These are phyloP conservation scores for Phocoena phocoena DNA, from an alignment of 2,113 vertebrate species.

Conservation along the genomic window DNA sequence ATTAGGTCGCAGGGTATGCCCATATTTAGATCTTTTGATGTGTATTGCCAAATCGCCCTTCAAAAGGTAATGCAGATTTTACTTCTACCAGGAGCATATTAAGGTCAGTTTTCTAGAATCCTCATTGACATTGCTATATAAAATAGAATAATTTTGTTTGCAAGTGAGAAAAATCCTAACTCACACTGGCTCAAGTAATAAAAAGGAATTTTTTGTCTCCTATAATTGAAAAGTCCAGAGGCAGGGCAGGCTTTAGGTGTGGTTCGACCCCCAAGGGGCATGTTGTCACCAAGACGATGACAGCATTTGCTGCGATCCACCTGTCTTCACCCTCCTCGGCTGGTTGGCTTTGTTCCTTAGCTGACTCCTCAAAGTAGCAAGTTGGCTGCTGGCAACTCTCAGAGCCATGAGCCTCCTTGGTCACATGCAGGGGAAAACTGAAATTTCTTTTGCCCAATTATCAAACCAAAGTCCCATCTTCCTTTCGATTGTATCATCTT, in stretches of 20 bases:
- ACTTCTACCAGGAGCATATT: not conserved
- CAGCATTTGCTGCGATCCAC: not conserved
- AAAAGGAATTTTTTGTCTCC: not conserved
- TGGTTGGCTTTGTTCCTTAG: not conserved
- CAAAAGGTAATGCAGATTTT: not conserved
- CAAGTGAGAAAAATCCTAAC: slow-evolving; percentile 15
- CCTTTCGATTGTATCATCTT: not conserved
- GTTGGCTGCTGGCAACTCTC: not conserved
- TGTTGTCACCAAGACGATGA: not conserved
- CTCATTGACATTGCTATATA: not conserved
- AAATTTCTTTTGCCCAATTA: not conserved
- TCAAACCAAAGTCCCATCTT: not conserved
- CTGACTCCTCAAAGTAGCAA: not conserved
- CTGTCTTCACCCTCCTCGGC: not conserved
- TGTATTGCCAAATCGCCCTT: not conserved
- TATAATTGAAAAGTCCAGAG: not conserved
- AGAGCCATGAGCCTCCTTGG: not conserved
- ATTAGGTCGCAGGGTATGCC: not conserved
- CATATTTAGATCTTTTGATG: not conserved
- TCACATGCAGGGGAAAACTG: not conserved
- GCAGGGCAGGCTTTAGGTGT: not conserved
- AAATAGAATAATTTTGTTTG: not conserved
- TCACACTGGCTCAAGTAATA: not conserved
- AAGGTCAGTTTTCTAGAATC: not conserved
- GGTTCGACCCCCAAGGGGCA: not conserved